Percentiles rank a stretch among this genome's conserved stretches.
These are phyloP conservation scores for Cebus imitator DNA, from an alignment of 2,113 vertebrate genomes.

Conservation along the genomic window DNA sequence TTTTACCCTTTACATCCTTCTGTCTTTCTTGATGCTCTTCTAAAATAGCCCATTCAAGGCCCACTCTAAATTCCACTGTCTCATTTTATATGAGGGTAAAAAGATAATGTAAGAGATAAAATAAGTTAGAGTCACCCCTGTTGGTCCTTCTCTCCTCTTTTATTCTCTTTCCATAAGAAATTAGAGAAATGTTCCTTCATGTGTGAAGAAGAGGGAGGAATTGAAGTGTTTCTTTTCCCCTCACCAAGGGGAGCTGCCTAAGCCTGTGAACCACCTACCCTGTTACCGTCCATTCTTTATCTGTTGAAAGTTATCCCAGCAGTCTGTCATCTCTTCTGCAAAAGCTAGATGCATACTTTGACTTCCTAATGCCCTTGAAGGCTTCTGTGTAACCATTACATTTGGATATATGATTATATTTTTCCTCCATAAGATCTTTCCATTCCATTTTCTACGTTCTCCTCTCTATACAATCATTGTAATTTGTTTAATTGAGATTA, in stretches of 20 bases:
- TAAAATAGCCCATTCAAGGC: neutral
- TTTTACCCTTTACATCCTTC: neutral
- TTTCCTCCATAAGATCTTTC: neutral
- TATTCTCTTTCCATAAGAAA: neutral
- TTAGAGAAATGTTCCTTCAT: neutral
- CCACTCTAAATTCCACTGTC: neutral
- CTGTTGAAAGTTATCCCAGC: fast-evolving
- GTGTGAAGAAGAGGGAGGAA: neutral
- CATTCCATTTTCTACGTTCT: neutral
- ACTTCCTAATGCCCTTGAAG: neutral
- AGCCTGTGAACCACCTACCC: neutral
- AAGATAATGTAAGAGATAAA: neutral
- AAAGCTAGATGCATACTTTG: neutral
- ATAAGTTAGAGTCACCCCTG: neutral
- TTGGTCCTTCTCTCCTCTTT: neutral
- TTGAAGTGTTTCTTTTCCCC: neutral
- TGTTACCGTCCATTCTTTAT: neutral
- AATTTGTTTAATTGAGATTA: neutral
- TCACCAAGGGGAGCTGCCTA: neutral
- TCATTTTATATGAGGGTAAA: neutral
- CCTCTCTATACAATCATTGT: neutral
- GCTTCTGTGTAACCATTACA: neutral
- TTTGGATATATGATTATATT: neutral
- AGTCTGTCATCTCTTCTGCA: neutral
- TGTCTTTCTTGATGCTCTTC: neutral